Base-by-base conservation (phyloP, 2,113 vertebrate genomes). In the Ranitomeya imitator region DNA sequence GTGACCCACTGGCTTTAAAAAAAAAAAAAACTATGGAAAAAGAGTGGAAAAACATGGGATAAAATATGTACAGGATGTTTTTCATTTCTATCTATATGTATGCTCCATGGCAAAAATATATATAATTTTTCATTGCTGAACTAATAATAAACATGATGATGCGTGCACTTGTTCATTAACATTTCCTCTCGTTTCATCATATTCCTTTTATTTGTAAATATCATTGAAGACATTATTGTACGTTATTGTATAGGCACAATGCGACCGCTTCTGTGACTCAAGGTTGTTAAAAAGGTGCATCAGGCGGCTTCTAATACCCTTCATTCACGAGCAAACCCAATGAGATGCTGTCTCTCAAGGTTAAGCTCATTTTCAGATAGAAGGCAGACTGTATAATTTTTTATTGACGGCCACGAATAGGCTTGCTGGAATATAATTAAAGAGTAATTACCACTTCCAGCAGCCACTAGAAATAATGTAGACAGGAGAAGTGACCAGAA, bases 351-450 rank as follows among this genome's bases (percentile, higher is more conserved):
- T 83, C 79, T 84, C 88, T 90, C 89, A 90, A 92, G 90, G 89
- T 83, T 91, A 91, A 90, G 84, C 67, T 88, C 79, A 89, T 91
- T 92, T 92, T 63, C 73, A 89, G 90, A 83, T 11, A 12, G 76
- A 85, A 82, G 14, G 77, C 85, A 89, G 80, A 92, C 83, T 71
- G 84, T 51, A 86, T 86, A 65, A 65, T 83, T 67, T 60, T 86
- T 84, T 87, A 88, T 65, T 83, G 54, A 84, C 85, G 90, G 81
- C 89, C 82, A 57, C 61, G 85, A 90, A 88, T 82, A 85, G 86
- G 74, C 74, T 85, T 52, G 85, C 71, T 90, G 81, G 90, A 85
- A 87, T 57, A 90, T 90, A 91, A 87, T 85, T 79, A 59, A 91
- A 82, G 83, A 57, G 89, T 90, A 91, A 87, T 86, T 85, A 55